phyloP scores from a whole-genome alignment of 2,113 vertebrate species.

The Spheniscus mendiculus region DNA sequence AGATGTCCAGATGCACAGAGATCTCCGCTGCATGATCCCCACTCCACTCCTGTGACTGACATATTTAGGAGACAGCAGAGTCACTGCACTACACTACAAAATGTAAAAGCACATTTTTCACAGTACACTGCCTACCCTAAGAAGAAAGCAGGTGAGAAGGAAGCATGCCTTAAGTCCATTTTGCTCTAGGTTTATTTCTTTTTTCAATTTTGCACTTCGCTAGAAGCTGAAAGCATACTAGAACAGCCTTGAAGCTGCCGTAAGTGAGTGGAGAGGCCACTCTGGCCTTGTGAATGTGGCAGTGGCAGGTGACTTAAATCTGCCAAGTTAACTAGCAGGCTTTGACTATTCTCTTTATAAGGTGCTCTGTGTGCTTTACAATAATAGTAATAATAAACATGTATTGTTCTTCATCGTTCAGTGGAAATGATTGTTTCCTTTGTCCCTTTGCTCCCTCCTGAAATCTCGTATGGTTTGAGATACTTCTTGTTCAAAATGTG shows the following conservation, averaged over 20 bases:
- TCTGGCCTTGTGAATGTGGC: neutral
- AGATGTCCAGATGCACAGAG: neutral
- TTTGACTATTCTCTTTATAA: neutral
- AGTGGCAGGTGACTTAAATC: neutral
- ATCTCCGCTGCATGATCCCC: neutral
- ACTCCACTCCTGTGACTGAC: rapidly evolving
- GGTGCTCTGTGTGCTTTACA: neutral
- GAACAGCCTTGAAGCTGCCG: neutral
- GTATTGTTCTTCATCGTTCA: neutral
- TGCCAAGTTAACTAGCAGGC: neutral
- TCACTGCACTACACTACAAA: neutral
- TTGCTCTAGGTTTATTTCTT: neutral
- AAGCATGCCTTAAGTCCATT: neutral
- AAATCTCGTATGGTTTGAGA: neutral
- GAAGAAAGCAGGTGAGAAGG: neutral
- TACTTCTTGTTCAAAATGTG: neutral
- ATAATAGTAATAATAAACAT: neutral
- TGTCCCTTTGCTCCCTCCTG: neutral
- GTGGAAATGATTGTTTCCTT: neutral
- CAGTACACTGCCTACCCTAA: neutral
- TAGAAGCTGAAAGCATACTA: neutral
- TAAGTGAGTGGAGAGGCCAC: neutral
- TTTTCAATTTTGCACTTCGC: neutral
- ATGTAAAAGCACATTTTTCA: neutral
- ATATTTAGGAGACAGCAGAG: neutral